Base-by-base conservation (phyloP, 2,888 invertebrate species). In the Oxycera nigricornis region DNA sequence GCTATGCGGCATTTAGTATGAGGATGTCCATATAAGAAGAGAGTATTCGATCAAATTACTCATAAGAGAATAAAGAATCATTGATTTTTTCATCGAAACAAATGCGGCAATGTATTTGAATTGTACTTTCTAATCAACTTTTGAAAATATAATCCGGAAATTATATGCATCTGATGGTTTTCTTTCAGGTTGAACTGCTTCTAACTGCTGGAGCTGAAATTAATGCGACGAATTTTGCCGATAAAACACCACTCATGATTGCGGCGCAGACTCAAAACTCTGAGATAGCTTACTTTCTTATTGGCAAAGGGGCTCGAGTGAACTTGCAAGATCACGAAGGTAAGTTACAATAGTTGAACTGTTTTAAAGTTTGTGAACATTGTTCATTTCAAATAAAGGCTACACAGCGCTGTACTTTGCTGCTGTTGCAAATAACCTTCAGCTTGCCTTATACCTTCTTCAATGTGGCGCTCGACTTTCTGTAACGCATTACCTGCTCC, bases 261-360 rank as follows among this genome's bases (percentile, higher is more conserved):
- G 84, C 84, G n/a, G 81, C 83, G 14, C 79, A 79, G 1, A 79
- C 80, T 70, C 80, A 79, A 28, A 78, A 82, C 35, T 77, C 82
- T 17, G 86, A 87, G 65, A 83, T 89, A n/a, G 87, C 89, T 0
- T 81, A 86, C 80, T 85, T 87, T 78, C 84, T 91, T 26, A 86
- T 91, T 62, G 82, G 86, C 52, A 86, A 86, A 68, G 90, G 90
- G 20, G 90, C 90, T 9, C 89, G 90, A 82, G 85, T 91, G 1
- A 91, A 91, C 81, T 86, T 89, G 35, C 92, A 92, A 84, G 91
- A 93, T 82, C 89, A 89, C 76, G 88, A 90, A 80, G 90, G 89
- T 88, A 82, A 46, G 3, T 6, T 7, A 46, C n/a, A 46, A 46
- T 55, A 22, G 3, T 22, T 55, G 22, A 55, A 22, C 6, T 20